A percentile compares a stretch with the other conserved stretches of the same genome.
phyloP scores from a whole-genome alignment of 2,797 vertebrate genomes.

The Danio choprae region DNA sequence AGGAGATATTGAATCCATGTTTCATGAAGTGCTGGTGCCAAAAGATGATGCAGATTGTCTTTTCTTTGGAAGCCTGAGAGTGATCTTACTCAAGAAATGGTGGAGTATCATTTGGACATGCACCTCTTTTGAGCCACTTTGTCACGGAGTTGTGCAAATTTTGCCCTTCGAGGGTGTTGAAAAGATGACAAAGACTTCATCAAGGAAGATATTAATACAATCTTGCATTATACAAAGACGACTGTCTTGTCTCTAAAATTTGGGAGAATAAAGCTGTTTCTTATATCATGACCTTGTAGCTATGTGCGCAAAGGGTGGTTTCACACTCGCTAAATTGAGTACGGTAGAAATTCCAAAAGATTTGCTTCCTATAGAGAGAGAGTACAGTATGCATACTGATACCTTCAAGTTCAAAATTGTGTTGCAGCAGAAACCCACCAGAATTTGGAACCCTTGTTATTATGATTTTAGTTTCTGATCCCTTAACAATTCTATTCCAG shows the following conservation, averaged over 20 bases:
- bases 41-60: no score
- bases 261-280: not conserved
- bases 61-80: no score
- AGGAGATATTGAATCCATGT: no score
- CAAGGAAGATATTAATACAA: not conserved
- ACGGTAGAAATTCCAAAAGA: not conserved
- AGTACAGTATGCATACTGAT: not conserved
- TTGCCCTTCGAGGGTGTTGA: not conserved
- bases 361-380: not conserved
- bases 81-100: no score
- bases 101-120: no score
- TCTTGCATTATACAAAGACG: not conserved
- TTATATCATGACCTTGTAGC: not conserved
- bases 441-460: not conserved
- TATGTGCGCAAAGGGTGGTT: not conserved
- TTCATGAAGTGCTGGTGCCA: no score
- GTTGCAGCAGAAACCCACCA: not conserved
- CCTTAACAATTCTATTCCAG: not conserved
- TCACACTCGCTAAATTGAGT: not conserved
- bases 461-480: not conserved
- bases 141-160: not conserved
- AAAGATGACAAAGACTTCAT: not conserved
- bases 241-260: not conserved
- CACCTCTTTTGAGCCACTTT: not conserved
- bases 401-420: not conserved